Evolutionary conservation across 2,888 invertebrate species (phyloP).

Genomic region (Lochmaea crataegi): DNA sequence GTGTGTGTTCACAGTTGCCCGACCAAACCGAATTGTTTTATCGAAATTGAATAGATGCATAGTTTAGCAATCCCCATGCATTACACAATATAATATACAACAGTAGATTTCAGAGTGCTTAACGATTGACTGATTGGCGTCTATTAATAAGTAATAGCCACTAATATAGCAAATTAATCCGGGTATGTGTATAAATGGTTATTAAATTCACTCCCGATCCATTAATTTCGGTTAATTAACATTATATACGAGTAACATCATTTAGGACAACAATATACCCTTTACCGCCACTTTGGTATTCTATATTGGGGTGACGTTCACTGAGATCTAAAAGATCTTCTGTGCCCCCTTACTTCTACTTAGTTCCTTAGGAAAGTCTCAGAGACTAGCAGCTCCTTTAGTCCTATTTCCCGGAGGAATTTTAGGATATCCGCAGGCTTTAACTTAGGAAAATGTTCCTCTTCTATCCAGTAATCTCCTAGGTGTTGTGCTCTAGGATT

Average conservation of each 20-base stretch:
- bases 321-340: no score
- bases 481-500: no score
- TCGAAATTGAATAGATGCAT: not conserved
- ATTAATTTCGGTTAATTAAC: conserved; percentile 52
- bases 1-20: not conserved
- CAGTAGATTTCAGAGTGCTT: conserved; percentile 4
- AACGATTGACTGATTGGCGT: conserved; percentile 40
- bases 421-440: no score
- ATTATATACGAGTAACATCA: conserved; percentile 42
- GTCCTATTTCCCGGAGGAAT: no score
- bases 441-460: no score
- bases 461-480: no score
- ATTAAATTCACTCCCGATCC: conserved; percentile 51
- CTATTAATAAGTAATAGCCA: conserved; percentile 48
- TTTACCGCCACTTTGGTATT: not conserved
- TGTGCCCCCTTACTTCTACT: no score
- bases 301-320: no score
- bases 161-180: conserved; percentile 49
- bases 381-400: no score
- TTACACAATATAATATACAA: not conserved
- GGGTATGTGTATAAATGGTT: conserved; percentile 47
- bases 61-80: not conserved
- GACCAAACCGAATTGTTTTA: not conserved
- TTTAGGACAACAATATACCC: conserved; percentile 33
- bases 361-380: no score